Evolutionary conservation across 2,888 invertebrate genomes (phyloP).

Genomic region (Stegana nigrithorax): DNA sequence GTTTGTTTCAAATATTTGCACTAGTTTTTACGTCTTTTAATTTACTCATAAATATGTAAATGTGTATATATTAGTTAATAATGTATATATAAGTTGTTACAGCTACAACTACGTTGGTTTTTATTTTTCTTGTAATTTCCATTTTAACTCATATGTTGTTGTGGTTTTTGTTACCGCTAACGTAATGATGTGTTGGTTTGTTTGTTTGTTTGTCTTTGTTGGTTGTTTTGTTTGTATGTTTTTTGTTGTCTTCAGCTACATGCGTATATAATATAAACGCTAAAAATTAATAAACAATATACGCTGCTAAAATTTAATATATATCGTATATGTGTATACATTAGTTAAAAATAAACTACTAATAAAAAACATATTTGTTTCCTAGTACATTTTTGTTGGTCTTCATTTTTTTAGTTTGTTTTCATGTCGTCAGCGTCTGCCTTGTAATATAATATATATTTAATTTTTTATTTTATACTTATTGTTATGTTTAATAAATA

Average conservation of each 20-base stretch:
- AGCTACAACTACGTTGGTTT: conserved; percentile 32
- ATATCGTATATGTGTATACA: not conserved
- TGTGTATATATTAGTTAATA: conserved; percentile 20
- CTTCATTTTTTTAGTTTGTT: not conserved
- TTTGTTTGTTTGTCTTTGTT: conserved; percentile 33
- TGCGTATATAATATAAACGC: conserved; percentile 52
- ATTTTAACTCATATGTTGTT: not conserved
- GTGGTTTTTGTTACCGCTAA: not conserved
- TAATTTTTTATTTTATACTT: conserved; percentile 25
- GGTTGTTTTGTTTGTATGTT: conserved; percentile 34
- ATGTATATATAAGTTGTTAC: conserved; percentile 18
- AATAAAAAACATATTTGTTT: not conserved
- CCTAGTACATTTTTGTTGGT: not conserved
- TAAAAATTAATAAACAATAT: not conserved
- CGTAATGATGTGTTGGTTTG: no score
- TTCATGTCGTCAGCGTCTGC: conserved; percentile 46
- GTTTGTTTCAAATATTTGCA: conserved; percentile 36
- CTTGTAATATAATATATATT: conserved; percentile 44
- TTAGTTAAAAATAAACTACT: conserved; percentile 7
- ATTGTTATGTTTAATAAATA: not conserved
- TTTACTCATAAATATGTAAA: conserved; percentile 25
- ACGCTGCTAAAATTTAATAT: not conserved
- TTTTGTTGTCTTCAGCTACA: conserved; percentile 29
- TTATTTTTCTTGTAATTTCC: conserved; percentile 22
- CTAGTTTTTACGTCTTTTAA: conserved; percentile 29